Evolutionary conservation across 1,140 invertebrate genomes (phyloP), one percentile per base, ranked within the genome.

Genomic region (Polypedilum pembai): DNA sequence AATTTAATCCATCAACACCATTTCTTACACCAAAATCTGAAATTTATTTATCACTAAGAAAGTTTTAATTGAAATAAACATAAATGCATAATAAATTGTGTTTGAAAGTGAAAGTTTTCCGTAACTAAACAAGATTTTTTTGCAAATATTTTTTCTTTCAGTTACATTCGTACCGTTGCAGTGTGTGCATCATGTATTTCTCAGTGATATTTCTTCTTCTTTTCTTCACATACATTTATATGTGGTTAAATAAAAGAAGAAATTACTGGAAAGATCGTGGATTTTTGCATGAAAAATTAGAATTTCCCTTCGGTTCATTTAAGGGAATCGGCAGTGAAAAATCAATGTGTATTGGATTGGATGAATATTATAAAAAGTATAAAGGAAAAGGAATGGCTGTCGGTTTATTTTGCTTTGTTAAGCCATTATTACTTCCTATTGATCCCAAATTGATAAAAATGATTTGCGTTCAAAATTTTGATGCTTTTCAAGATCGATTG

Each of bases 401-500:
- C 5, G 78, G 79, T 5, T 76, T 76, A 41, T 78, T 76, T 40
- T 76, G 77, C 21, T 76, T 79, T 74, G n/a, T 77, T 10, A 76
- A 82, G 74, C 84, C 84, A 1, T 80, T 82, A 5, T 73, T 85
- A 66, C 80, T 85, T 73, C 73, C 85, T 4, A 81, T 82, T 45
- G 83, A 86, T 76, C 77, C 83, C 56, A 82, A 83, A 73, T 77
- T 86, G 8, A 79, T 83, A 1, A 85, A 85, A 78, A 78, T 76
- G 69, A 78, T 86, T 33, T 77, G 85, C 18, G 81, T 85, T 1
- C 85, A 80, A 74, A 83, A 86, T 74, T 85, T 85, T 75, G 74
- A 79, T 12, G 75, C 77, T 76, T 85, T 85, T 74, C 81, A 80
- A 75, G 83, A 85, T 76, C 79, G 84, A 7, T 77, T 83, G 73